Percentiles rank a stretch among this genome's conserved stretches.
Evolutionary conservation across 1,140 invertebrate species (phyloP).

Genomic region (Drosophila willistoni): DNA sequence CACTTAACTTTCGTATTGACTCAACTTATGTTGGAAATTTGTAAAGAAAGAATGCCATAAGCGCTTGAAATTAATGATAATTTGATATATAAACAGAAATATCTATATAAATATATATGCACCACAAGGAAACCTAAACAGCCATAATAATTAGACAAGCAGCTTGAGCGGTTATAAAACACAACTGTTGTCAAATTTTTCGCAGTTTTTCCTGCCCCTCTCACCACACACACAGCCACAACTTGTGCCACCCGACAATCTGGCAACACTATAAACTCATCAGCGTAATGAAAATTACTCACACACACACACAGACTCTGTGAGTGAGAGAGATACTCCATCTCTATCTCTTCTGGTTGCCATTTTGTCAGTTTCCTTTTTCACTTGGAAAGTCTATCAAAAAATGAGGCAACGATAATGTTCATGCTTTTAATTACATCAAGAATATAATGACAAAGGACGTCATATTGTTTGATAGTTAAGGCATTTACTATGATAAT

Average conservation of each 20-base stretch:
- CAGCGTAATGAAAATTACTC: conserved; percentile 67
- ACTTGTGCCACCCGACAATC: conserved; percentile 32
- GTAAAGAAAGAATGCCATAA: background rate
- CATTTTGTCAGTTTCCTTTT: background rate
- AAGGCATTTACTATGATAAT: conserved; percentile 51
- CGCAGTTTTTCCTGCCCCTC: background rate
- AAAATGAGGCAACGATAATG: conserved; percentile 41
- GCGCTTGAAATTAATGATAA: conserved; percentile 8
- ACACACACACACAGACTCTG: conserved; percentile 36
- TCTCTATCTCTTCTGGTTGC: background rate
- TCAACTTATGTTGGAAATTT: background rate
- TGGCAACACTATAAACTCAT: conserved; percentile 73
- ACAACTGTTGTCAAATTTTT: conserved; percentile 51
- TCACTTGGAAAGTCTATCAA: conserved; percentile 55
- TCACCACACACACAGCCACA: background rate
- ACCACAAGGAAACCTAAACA: conserved; percentile 43
- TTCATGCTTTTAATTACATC: conserved; percentile 69
- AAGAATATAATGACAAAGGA: conserved; percentile 35
- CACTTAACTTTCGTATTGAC: background rate
- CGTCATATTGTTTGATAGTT: conserved; percentile 65
- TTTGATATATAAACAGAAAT: conserved; percentile 5
- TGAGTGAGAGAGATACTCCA: background rate
- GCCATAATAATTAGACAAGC: conserved; percentile 54
- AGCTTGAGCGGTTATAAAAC: conserved; percentile 52
- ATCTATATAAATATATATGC: background rate